Conservation (phyloP, 2,797 vertebrate genomes). For the Phalanger gymnotis region DNA sequence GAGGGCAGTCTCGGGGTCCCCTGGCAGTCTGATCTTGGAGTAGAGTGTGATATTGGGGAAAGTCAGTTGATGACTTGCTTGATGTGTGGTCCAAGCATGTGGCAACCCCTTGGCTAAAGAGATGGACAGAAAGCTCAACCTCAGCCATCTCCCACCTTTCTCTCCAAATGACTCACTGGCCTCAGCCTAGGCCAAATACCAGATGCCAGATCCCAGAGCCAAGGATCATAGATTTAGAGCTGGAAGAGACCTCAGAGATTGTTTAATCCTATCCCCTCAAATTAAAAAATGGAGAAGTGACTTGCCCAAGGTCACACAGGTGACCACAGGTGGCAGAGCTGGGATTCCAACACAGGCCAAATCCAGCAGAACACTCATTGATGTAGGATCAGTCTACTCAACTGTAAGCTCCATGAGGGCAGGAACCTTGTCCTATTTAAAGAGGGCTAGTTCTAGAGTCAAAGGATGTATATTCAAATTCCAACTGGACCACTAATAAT, state of each 20-base stretch:
- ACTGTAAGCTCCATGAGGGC: background rate
- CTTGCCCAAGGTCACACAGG: background rate
- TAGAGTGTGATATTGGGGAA: background rate
- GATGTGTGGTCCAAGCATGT: background rate
- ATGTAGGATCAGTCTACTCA: background rate
- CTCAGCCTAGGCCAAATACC: slow-evolving; percentile 4
- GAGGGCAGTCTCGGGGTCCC: background rate
- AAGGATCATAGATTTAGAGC: slow-evolving; percentile 12
- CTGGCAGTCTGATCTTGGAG: background rate
- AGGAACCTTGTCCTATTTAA: background rate
- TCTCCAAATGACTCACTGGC: background rate
- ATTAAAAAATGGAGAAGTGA: background rate
- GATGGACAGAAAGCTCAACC: background rate
- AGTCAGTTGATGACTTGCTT: background rate
- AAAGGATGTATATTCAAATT: background rate
- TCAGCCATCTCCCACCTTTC: background rate
- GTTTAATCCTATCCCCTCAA: background rate
- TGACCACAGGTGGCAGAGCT: background rate
- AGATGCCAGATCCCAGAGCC: background rate
- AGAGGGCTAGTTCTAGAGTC: background rate
- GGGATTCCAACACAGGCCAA: background rate
- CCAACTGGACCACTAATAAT: background rate
- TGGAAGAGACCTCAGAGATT: background rate
- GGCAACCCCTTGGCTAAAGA: no score
- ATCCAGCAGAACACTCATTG: background rate